Evolutionary conservation across 64 coral and sea anemone species (phyloP).

Genomic region (Pocillopora damicornis): DNA sequence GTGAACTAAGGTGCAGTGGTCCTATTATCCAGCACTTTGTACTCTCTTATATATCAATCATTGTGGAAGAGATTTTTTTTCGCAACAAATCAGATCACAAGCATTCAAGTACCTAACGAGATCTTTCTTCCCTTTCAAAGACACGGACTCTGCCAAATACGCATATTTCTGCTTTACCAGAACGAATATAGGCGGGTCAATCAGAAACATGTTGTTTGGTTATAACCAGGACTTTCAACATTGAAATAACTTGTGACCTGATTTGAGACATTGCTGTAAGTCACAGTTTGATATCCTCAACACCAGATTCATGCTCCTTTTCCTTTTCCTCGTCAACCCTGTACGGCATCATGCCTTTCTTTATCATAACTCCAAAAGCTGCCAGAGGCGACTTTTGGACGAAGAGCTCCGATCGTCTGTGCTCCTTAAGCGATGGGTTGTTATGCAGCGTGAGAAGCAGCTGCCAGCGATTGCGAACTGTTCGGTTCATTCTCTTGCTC

Average conservation of each 20-base stretch:
- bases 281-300: not conserved
- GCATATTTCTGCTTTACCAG: too few species aligned
- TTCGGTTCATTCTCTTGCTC: not conserved
- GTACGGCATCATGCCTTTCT: not conserved
- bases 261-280: not conserved
- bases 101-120: too few species aligned
- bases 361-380: conserved; percentile 39
- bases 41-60: too few species aligned
- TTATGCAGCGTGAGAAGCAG: conserved; percentile 57
- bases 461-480: conserved; percentile 59
- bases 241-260: not conserved
- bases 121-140: too few species aligned
- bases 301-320: not conserved
- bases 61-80: too few species aligned
- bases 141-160: too few species aligned
- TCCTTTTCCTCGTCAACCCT: not conserved
- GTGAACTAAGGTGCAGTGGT: too few species aligned
- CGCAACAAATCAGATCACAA: too few species aligned
- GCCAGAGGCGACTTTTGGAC: conserved; percentile 45
- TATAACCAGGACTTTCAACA: not conserved
- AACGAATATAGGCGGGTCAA: too few species aligned
- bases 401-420: conserved; percentile 45
- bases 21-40: too few species aligned
- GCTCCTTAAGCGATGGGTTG: conserved; percentile 54
- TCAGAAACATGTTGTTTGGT: not conserved